Base-by-base conservation (phyloP, 2,888 invertebrate genomes). In the Eupeodes luniger region DNA sequence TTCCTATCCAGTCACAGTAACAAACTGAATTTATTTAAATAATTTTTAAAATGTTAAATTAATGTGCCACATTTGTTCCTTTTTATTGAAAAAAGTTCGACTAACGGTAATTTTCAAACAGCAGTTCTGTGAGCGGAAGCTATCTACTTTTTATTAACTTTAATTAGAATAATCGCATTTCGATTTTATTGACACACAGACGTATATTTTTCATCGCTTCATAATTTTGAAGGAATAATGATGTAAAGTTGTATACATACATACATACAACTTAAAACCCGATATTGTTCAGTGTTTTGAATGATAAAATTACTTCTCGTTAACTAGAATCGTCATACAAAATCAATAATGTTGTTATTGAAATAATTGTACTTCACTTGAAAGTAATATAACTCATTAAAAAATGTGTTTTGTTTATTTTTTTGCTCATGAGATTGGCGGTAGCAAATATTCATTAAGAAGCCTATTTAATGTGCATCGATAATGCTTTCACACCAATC, bases 361-460 rank as follows among this genome's bases (percentile, higher is more conserved):
- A 57, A 47, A 47, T 59, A 59, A 47, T 49, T 47, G 44, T 59
- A 10, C 47, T 10, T n/a, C 59, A 47, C 34, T 72, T n/a, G 14
- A 57, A 55, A 51, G 51, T n/a, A 67, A 53, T 51, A 36, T 57
- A 49, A 57, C 19, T 67, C 12, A 67, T 51, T 53, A 49, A 82
- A 78, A 72, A 57, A 59, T 59, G 5, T 78, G 66, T 81, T 77
- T 53, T 16, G 12, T 77, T 72, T 19, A 70, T 11, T 70, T 14
- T 16, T 72, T 19, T 55, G 27, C 2, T 72, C 4, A 40, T 44
- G 19, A 34, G 34, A 72, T 53, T 78, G 78, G 34, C 80, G 76
- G 87, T 84, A 77, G 84, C 84, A 77, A 83, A 79, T 79, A 70
- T 44, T 86, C 55, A 72, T 80, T 81, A 72, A 72, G 53, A 79